Conservation (phyloP, 2,797 vertebrate genomes). For the Brachyalestes nurse region DNA sequence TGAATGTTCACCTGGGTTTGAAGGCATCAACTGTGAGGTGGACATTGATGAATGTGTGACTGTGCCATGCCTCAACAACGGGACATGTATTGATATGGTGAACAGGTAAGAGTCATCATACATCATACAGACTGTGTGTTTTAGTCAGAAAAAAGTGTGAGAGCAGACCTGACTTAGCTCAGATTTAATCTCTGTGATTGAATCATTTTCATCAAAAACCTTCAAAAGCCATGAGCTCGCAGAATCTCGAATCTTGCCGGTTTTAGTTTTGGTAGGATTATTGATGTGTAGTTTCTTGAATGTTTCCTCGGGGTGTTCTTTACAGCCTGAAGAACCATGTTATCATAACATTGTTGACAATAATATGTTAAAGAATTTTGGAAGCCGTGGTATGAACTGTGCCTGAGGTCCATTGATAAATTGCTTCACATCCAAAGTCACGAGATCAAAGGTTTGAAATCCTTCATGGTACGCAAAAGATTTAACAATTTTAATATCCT, state of each 20-base stretch:
- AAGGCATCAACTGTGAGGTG: slow-evolving; percentile 84
- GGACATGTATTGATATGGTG: slow-evolving; percentile 82
- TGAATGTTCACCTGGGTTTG: slow-evolving; percentile 83
- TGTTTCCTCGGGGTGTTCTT: neutral
- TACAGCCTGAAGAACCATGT: neutral
- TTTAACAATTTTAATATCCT: neutral
- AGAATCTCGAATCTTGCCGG: neutral
- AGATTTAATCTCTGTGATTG: too few species aligned
- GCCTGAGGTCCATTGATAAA: neutral
- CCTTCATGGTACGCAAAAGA: neutral
- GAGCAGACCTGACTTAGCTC: too few species aligned
- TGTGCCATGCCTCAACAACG: slow-evolving; percentile 83
- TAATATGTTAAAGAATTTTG: slow-evolving; percentile 20
- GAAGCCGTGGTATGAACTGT: slow-evolving; percentile 9
- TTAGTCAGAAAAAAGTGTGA: neutral
- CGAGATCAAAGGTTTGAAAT: slow-evolving; percentile 13
- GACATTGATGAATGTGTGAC: slow-evolving; percentile 90
- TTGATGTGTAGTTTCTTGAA: neutral
- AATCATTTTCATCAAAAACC: too few species aligned
- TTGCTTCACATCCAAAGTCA: neutral
- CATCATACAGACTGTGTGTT: neutral
- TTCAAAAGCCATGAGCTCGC: neutral
- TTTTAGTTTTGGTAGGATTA: neutral
- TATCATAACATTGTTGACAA: neutral
- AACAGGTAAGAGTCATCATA: slow-evolving; percentile 80